A percentile compares a stretch with the other conserved stretches of the same genome.
phyloP scores from a whole-genome alignment of 2,113 vertebrate species.

The Edolisoma coerulescens region DNA sequence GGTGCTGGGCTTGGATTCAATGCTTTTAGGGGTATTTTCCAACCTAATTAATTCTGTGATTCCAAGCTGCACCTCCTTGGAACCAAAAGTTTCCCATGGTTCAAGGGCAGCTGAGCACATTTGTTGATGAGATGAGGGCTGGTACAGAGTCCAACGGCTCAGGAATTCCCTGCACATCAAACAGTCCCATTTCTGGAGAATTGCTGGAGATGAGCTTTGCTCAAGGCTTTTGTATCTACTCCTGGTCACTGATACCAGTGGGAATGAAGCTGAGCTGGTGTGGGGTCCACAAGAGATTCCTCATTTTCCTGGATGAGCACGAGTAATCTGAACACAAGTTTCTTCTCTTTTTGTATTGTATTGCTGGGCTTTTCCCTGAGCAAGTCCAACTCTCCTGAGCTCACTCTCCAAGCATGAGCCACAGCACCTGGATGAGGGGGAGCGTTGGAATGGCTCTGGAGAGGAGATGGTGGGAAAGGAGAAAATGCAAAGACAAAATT shows the following conservation, averaged over 20 bases:
- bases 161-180: background rate
- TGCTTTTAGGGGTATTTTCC: background rate
- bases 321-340: background rate
- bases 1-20: fast-evolving
- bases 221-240: fast-evolving
- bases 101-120: background rate
- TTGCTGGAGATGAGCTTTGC: background rate
- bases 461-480: background rate
- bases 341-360: background rate
- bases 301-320: fast-evolving
- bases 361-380: too few species aligned
- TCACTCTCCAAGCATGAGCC: background rate
- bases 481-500: background rate
- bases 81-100: fast-evolving
- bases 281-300: fast-evolving
- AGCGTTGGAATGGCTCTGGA: fast-evolving
- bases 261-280: background rate
- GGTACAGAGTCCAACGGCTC: fast-evolving
- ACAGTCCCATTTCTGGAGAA: background rate
- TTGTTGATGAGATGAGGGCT: fast-evolving
- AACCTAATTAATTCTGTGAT: too few species aligned
- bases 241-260: background rate
- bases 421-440: background rate
- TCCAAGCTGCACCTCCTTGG: background rate
- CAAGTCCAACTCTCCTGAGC: background rate